Evolutionary conservation across 2,888 invertebrate species (phyloP).

Genomic region (Spilarctia lutea): DNA sequence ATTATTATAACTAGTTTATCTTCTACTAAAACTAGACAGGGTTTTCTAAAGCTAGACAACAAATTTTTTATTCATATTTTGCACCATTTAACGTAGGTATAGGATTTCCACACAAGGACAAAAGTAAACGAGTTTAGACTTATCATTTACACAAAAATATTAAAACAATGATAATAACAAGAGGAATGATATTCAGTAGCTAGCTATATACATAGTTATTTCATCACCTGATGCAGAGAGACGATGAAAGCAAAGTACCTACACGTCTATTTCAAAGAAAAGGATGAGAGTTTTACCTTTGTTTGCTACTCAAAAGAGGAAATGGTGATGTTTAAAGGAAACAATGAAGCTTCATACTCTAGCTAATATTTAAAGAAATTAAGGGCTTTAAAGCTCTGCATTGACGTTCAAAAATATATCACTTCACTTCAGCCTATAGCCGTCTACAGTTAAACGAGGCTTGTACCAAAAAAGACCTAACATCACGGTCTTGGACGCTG

Average conservation of each 20-base stretch:
- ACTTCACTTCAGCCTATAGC: too few species aligned
- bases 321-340: background rate
- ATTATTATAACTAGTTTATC: too few species aligned
- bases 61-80: background rate
- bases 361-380: too few species aligned
- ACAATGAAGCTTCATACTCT: background rate
- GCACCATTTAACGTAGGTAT: background rate
- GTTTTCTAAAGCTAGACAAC: background rate
- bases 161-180: too few species aligned
- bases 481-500: too few species aligned
- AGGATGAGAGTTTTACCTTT: background rate
- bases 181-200: background rate
- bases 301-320: too few species aligned
- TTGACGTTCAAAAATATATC: too few species aligned
- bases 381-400: too few species aligned
- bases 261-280: background rate
- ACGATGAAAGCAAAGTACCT: background rate
- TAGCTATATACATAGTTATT: background rate
- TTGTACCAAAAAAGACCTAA: too few species aligned
- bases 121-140: background rate
- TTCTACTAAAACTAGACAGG: too few species aligned
- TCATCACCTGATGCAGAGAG: background rate
- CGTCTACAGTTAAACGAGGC: too few species aligned
- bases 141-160: background rate
- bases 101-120: background rate